Conservation (phyloP, 2,113 vertebrate species). For the Xyliphius kryptos region DNA sequence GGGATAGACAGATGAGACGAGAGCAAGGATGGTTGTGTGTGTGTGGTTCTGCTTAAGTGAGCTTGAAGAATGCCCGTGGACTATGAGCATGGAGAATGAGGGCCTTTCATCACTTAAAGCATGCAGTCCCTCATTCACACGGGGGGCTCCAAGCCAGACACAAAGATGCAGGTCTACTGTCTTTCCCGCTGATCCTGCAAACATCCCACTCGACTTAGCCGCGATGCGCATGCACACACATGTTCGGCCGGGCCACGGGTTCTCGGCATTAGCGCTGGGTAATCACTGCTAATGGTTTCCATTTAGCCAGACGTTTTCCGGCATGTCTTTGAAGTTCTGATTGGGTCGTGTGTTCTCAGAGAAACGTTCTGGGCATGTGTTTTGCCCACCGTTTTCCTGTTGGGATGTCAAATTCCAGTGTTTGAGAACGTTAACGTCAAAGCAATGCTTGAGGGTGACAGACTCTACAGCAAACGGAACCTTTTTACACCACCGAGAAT, state of each 20-base stretch:
- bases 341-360: constrained; percentile 8
- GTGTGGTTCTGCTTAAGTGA: constrained; percentile 63
- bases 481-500: too few species aligned
- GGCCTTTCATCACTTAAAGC: constrained; percentile 58
- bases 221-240: constrained; percentile 18
- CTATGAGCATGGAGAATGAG: constrained; percentile 49
- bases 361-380: background rate
- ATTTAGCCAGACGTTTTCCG: constrained; percentile 19
- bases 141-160: constrained; percentile 43
- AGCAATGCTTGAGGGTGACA: too few species aligned
- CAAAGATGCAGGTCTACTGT: constrained; percentile 44
- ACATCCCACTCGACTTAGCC: constrained; percentile 4
- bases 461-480: too few species aligned
- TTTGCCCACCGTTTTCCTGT: too few species aligned
- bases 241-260: constrained; percentile 15
- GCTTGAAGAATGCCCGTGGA: constrained; percentile 65
- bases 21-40: constrained; percentile 18
- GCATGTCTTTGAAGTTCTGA: constrained; percentile 26
- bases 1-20: constrained; percentile 1
- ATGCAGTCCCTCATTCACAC: constrained; percentile 39
- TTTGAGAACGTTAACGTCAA: too few species aligned
- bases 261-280: constrained; percentile 11
- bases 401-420: too few species aligned
- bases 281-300: constrained; percentile 40
- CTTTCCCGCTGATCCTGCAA: constrained; percentile 30